Base-by-base conservation (phyloP, 2,113 vertebrate species). In the Stegastes partitus region DNA sequence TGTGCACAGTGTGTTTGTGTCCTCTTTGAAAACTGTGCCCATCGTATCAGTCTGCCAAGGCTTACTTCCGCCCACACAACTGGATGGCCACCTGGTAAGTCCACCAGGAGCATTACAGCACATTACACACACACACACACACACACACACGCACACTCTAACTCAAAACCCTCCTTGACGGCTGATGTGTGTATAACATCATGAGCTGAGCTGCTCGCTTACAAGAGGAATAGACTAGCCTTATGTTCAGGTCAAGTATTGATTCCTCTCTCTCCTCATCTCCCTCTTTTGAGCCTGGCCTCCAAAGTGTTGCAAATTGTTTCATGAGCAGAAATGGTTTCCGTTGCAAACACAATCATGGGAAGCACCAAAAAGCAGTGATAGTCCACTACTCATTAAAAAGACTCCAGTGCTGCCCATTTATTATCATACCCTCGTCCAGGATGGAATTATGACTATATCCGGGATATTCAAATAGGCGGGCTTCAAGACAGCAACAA, bases 61-160 rank as follows among this genome's bases (percentile, higher is more conserved):
- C 73, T 68, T 26, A 44, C 57, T 64, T 73, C 86, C 79, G 81
- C 87, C 86, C 81, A 87, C 83, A 83, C 86, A 91, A 82, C 84
- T 89, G 89, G 88, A 86, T 28, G 39, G 50, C 84, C 89, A 87
- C 73, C 83, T 87, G 87, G 51, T 72, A 70, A 68, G 58, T 73
- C 69, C 51, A 34, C 58, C 70, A 65, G 55, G 54, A 74, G 50
- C 75, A 64, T 44, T 51, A 54, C 57, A 49, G 62, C 18, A 23
- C 8, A 55, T 65, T 21, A 71, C 57, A 34, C 59, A 82, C 58
- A 67, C 70, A 28, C 82, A 49, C 62, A 72, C 68, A 45, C 50
- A 23, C 77, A 49, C 50, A 26, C 82, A 15, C 19, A 74, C 62
- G 66, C 68, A 37, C 50, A 28, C 72, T 31, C 49, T 14, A 4